Conservation (phyloP, 2,797 vertebrate genomes). For the Alca torda region DNA sequence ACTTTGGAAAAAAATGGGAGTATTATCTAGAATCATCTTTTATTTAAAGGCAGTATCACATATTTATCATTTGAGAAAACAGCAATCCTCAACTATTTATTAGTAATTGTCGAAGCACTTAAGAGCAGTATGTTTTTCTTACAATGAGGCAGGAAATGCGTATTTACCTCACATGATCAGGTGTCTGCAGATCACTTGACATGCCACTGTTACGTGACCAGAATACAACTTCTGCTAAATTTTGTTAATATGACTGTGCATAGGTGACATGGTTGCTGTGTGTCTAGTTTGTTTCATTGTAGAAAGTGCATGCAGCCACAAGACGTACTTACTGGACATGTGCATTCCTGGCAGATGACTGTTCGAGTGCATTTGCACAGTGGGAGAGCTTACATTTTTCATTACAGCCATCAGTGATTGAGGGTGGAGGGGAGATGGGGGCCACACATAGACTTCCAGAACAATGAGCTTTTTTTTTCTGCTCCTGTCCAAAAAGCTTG, state of each 20-base stretch:
- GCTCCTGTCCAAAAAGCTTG: neutral
- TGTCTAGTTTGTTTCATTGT: neutral
- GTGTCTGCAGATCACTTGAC: neutral
- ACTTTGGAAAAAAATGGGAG: neutral
- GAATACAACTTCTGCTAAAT: neutral
- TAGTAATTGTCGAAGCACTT: neutral
- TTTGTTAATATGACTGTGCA: neutral
- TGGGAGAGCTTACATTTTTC: neutral
- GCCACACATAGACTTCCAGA: neutral
- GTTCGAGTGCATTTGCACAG: neutral
- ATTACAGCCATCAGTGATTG: neutral
- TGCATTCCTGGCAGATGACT: neutral
- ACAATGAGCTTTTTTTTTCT: neutral
- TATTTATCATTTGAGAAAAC: neutral
- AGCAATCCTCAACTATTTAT: neutral
- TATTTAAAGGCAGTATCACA: neutral
- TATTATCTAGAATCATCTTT: neutral
- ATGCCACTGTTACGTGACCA: accelerated
- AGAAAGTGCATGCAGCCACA: neutral
- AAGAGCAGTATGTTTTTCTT: neutral
- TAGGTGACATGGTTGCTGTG: neutral
- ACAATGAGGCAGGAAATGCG: neutral
- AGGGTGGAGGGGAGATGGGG: neutral
- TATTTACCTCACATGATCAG: neutral
- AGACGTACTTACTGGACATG: neutral